Base-by-base conservation (phyloP, 2,797 vertebrate species). In the Lacerta bilineata region DNA sequence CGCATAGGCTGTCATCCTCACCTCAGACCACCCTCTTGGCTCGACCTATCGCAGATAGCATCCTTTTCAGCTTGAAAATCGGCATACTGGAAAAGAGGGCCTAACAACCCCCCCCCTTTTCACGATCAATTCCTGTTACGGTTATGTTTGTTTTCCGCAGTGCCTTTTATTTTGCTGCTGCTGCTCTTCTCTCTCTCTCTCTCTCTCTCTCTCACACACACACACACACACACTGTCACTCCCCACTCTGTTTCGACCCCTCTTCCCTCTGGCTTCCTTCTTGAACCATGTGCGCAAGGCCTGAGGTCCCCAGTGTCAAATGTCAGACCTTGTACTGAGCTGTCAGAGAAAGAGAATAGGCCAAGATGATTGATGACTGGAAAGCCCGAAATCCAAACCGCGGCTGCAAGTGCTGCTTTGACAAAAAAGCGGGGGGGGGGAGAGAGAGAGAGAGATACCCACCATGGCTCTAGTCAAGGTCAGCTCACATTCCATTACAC, bases 291-390 rank as follows among this genome's bases (percentile, higher is more conserved):
- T 97, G 94, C 88, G 82, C 82, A 96, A 97, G 96, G 98, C 97
- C 97, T 96, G 96, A 94, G 98, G 98, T 99, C 98, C 96, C 96
- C 97, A 97, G 98, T 99, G 98, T 99, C 99, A 99, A 99, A 99
- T 99, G 99, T 99, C 98, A 98, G 97, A 98, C 98, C 98, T 99
- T 98, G 98, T 98, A 99, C 98, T 97, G 97, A 98, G 98, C 98
- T 99, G 99, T 99, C 99, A 99, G 97, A 98, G 97, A 98, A 55
- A 97, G 98, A 99, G 98, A 99, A 99, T 99, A 98, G 98, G 97
- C 97, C 94, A 89, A 98, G 97, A 99, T 99, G 99, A 99, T 99
- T 99, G 99, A 99, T 99, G 99, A 99, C 98, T 98, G 97, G 97
- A 98, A 98, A 98, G 98, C 97, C 98, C 98, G 98, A 99, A 99